Conservation (phyloP, 2,888 invertebrate genomes). For the Macrosiphum euphorbiae region DNA sequence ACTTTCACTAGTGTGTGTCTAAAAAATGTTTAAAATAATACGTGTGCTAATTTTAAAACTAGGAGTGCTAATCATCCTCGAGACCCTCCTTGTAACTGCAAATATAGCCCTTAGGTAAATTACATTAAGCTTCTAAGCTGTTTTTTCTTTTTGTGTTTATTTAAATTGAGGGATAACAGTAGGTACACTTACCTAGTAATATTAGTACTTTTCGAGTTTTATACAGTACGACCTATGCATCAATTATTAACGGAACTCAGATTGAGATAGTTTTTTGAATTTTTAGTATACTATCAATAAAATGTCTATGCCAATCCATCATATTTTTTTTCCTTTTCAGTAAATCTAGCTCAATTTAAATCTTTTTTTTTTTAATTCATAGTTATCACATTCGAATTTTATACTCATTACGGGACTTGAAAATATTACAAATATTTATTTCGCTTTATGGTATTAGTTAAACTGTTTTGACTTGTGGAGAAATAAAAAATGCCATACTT, state of each 20-base stretch:
- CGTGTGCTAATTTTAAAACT: not conserved
- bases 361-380: not conserved
- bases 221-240: not conserved
- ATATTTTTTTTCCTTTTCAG: not conserved
- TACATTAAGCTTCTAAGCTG: not conserved
- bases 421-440: not conserved
- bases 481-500: not conserved
- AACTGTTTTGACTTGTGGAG: not conserved
- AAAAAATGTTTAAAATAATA: slow-evolving; percentile 7
- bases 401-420: rapidly evolving
- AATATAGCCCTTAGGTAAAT: not conserved
- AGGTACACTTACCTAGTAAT: not conserved
- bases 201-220: not conserved
- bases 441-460: not conserved
- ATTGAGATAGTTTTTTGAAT: not conserved
- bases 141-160: not conserved
- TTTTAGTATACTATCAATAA: not conserved
- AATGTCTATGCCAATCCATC: not conserved
- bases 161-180: not conserved
- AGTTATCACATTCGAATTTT: not conserved
- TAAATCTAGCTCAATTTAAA: not conserved
- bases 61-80: not conserved
- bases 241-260: not conserved
- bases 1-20: not conserved
- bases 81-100: not conserved